These are phyloP conservation scores for Nannoperca obscura DNA, from an alignment of 2,797 vertebrate species.

Conservation along the genomic window DNA sequence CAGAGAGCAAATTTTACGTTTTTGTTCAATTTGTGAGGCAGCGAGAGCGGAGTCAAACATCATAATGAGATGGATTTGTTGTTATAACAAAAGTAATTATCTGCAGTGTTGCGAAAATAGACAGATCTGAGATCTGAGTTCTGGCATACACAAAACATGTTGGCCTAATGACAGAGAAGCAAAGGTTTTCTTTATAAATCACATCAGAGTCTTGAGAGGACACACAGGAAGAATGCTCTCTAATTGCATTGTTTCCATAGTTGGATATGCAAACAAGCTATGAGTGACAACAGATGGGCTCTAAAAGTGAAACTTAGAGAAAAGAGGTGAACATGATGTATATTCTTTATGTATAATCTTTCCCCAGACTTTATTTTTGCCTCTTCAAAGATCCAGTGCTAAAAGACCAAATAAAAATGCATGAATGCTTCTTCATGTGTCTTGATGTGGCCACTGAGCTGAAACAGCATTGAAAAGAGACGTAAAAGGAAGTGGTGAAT, in stretches of 20 bases:
- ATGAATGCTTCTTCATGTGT: slow-evolving; percentile 3
- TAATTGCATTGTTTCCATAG: slow-evolving; percentile 38
- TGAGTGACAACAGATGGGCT: slow-evolving; percentile 53
- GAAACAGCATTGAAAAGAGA: not conserved
- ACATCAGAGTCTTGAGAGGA: slow-evolving; percentile 41
- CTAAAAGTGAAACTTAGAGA: slow-evolving; percentile 22
- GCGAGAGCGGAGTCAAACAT: slow-evolving; percentile 18
- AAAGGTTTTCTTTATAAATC: slow-evolving; percentile 64
- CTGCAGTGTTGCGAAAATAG: slow-evolving; percentile 40
- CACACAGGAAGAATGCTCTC: slow-evolving; percentile 46
- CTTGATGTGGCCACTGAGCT: not conserved
- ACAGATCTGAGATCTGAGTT: slow-evolving; percentile 52
- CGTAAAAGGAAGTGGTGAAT: slow-evolving; percentile 7
- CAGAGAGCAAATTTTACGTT: slow-evolving; percentile 9
- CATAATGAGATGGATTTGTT: slow-evolving; percentile 40
- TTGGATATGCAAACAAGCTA: slow-evolving; percentile 47
- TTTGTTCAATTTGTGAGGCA: slow-evolving; percentile 23
- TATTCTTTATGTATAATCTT: not conserved
- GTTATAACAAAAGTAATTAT: slow-evolving; percentile 31
- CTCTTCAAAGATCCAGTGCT: slow-evolving; percentile 4
- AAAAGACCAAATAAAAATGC: slow-evolving; percentile 21
- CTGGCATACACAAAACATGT: slow-evolving; percentile 43
- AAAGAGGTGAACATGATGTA: not conserved
- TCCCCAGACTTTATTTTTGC: slow-evolving; percentile 5
- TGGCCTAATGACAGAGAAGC: slow-evolving; percentile 44